Evolutionary conservation across 1,140 invertebrate species (phyloP), one percentile per base, ranked within the genome.

Genomic region (Achroia grisella): DNA sequence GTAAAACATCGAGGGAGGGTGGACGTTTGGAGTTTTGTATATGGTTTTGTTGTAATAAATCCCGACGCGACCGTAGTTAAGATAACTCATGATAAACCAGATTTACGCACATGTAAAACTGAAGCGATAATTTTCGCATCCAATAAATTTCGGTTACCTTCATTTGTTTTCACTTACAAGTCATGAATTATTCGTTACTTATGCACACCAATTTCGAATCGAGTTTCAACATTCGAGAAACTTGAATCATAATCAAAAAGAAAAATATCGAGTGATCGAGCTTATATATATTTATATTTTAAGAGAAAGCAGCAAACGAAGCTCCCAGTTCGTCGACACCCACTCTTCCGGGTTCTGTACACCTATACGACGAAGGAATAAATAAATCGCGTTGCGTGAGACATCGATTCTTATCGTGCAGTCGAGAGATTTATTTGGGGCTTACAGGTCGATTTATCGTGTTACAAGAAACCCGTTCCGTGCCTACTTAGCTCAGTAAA

Each of bases 351-450:
- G 67, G 66, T 71, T 64, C 48, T 47, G 55, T 63, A 60, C 56
- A 65, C 71, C 74, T 66, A 65, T 52, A 62, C 46, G 49, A 48
- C 39, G 39, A 49, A 48, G 43, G 68, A 76, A 77, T 77, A 79
- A 78, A 81, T 77, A 78, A 50, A 47, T 48, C 3, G 32, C 69
- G 68, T 80, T 70, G 78, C 76, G 78, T 81, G 80, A 85, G 75
- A 75, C 74, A 74, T 73, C 71, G 78, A 78, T 82, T 77, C 75
- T 85, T 85, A 85, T 85, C 81, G 76, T 71, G 68, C 73, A 70
- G 66, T 60, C 54, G 47, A 53, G 53, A 78, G 77, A 85, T 85
- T 85, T 85, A 85, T 82, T 71, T 52, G 46, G 54, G 55, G 68
- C 71, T 74, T 75, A 75, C 67, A 66, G 65, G 42, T 53, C 54